These are phyloP conservation scores for Syndactyla subalaris DNA, from an alignment of 2,797 vertebrate species.

Conservation along the genomic window DNA sequence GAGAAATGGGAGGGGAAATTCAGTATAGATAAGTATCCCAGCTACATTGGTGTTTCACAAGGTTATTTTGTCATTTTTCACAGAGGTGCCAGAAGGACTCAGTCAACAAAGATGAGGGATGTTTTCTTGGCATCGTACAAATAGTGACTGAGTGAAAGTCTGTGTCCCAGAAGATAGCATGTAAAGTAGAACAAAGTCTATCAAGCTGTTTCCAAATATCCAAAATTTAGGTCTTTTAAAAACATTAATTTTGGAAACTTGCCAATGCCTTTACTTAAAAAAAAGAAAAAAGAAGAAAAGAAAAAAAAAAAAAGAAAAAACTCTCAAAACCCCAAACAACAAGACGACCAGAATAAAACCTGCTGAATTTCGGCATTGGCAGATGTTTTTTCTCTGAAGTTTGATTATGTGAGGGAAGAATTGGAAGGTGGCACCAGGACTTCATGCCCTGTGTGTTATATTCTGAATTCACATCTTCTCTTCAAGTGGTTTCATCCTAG, in stretches of 20 bases:
- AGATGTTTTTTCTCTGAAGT: background rate
- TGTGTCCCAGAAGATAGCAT: background rate
- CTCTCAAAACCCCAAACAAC: background rate
- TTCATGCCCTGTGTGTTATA: fast-evolving
- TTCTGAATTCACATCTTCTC: background rate
- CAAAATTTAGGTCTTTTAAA: background rate
- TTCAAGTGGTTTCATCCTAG: background rate
- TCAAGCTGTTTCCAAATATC: background rate
- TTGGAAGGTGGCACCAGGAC: background rate
- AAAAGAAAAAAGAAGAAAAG: background rate
- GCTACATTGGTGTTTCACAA: background rate
- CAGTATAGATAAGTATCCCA: background rate
- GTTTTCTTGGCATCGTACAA: background rate
- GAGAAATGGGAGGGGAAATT: background rate
- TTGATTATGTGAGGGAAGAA: background rate
- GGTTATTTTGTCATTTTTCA: background rate
- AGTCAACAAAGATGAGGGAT: background rate
- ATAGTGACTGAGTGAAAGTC: background rate
- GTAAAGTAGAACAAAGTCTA: background rate
- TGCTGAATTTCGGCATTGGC: background rate
- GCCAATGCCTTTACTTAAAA: background rate
- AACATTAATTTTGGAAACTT: background rate
- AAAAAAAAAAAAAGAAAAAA: background rate
- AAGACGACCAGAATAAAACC: background rate
- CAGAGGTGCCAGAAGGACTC: background rate